These are phyloP conservation scores for Larimichthys polyactis DNA, from an alignment of 2,113 vertebrate species.

Conservation along the genomic window DNA sequence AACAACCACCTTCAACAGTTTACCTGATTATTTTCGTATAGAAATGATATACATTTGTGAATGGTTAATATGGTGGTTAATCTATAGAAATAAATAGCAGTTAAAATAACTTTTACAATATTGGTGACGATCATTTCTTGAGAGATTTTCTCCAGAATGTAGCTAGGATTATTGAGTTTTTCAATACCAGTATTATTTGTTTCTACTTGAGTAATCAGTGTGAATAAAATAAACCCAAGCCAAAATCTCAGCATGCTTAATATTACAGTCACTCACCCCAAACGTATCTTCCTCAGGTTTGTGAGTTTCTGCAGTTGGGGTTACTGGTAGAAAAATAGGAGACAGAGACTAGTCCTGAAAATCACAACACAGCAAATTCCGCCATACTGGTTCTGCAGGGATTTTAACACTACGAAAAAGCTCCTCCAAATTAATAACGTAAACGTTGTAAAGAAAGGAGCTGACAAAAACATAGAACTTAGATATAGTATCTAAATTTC, in stretches of 20 bases:
- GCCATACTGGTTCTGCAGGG: neutral
- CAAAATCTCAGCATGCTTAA: neutral
- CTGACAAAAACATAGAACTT: neutral
- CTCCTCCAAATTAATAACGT: neutral
- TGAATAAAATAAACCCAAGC: neutral
- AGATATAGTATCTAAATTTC: too few species aligned
- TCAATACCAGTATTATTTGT: neutral
- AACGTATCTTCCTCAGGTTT: conserved; percentile 93
- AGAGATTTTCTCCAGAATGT: neutral
- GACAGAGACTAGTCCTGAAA: neutral
- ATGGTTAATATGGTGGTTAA: neutral
- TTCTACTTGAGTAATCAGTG: neutral
- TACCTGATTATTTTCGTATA: neutral
- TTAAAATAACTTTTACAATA: neutral
- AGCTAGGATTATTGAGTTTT: neutral
- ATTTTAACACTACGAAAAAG: neutral
- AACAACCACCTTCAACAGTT: neutral
- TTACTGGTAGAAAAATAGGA: conserved; percentile 61
- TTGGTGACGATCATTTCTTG: neutral
- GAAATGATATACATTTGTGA: neutral
- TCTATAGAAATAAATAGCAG: neutral
- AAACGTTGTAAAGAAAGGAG: neutral
- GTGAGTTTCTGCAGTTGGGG: conserved; percentile 90
- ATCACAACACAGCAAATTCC: neutral
- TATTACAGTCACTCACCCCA: conserved; percentile 87